These are phyloP conservation scores for Cynaeus angustus DNA, from an alignment of 2,888 invertebrate species.

Conservation along the genomic window DNA sequence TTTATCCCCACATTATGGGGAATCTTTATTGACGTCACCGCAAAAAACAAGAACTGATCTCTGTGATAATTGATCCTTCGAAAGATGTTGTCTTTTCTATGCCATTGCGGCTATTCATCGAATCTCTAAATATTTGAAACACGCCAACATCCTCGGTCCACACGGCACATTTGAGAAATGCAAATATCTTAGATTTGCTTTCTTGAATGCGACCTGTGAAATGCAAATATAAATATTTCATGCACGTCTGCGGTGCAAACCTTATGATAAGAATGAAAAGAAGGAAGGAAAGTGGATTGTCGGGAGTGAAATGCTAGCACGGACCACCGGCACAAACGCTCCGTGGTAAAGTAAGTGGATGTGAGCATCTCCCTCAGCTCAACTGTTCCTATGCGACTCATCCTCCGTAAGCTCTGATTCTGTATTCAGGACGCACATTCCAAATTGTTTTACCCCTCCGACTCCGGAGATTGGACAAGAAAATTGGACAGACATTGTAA, in stretches of 20 bases:
- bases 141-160: background rate
- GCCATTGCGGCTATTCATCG: background rate
- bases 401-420: constrained; percentile 60
- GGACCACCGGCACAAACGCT: constrained; percentile 51
- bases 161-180: constrained; percentile 32
- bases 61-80: background rate
- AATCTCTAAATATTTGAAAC: constrained; percentile 1
- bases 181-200: constrained; percentile 52
- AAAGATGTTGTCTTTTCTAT: background rate
- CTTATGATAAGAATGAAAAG: constrained; percentile 53
- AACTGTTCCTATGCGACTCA: constrained; percentile 61
- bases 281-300: constrained; percentile 57
- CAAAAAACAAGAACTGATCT: background rate
- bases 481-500: constrained; percentile 67
- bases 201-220: constrained; percentile 51
- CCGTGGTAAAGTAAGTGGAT: constrained; percentile 64
- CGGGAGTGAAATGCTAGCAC: constrained; percentile 56
- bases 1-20: constrained; percentile 47
- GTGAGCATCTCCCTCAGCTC: constrained; percentile 61
- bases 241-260: constrained; percentile 53
- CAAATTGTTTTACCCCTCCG: constrained; percentile 68
- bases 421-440: constrained; percentile 62
- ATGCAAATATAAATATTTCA: constrained; percentile 61
- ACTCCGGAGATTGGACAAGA: constrained; percentile 66
- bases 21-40: constrained; percentile 23